Conservation (phyloP, 2,888 invertebrate species). For the Pyrrhosoma nymphula region DNA sequence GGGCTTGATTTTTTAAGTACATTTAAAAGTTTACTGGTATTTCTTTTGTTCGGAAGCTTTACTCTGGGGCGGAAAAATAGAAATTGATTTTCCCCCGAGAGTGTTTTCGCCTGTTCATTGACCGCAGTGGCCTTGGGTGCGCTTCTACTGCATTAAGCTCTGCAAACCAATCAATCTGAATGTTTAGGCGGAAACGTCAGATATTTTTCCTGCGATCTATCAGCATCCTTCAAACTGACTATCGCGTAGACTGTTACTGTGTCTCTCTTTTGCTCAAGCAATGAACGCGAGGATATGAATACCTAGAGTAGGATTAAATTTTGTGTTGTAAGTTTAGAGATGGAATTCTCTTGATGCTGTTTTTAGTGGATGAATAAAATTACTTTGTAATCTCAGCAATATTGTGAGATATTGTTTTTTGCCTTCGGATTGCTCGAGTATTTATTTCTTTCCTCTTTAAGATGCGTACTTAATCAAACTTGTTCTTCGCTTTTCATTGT, state of each 20-base stretch:
- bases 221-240: neutral
- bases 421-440: too few species aligned
- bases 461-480: too few species aligned
- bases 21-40: neutral
- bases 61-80: neutral
- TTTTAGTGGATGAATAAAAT: too few species aligned
- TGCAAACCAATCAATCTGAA: slow-evolving; percentile 16
- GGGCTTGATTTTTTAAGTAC: neutral
- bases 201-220: neutral
- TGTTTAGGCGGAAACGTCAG: slow-evolving; percentile 1
- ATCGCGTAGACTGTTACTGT: neutral
- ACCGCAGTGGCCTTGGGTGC: slow-evolving; percentile 29
- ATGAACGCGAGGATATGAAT: too few species aligned
- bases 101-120: slow-evolving; percentile 36
- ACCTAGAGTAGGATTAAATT: too few species aligned
- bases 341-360: too few species aligned
- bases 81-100: neutral
- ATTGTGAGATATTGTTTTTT: too few species aligned
- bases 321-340: too few species aligned
- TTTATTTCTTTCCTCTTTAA: too few species aligned
- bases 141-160: slow-evolving; percentile 14
- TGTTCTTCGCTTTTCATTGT: too few species aligned
- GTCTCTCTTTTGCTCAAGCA: neutral
- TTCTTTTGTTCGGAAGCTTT: neutral
- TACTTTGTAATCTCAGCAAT: too few species aligned